phyloP scores from a whole-genome alignment of 2,888 invertebrate genomes.

The Andrena chrysosceles region DNA sequence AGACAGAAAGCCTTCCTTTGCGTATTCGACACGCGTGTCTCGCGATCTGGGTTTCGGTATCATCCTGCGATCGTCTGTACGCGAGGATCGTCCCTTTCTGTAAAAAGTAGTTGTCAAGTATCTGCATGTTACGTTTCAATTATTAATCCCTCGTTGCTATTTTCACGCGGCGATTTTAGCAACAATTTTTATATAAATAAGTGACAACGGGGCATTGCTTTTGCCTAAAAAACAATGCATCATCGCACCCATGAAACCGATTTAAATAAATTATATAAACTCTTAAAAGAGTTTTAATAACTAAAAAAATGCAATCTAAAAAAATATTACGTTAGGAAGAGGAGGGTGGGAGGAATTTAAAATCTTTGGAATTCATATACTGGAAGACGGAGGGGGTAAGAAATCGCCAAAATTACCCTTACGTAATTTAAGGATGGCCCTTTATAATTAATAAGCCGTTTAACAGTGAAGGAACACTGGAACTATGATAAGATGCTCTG shows the following conservation, averaged over 20 bases:
- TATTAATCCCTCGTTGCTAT: background rate
- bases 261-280: no score
- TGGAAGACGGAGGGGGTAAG: no score
- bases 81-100: background rate
- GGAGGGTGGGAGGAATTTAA: no score
- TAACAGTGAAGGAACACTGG: conserved; percentile 21
- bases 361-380: no score
- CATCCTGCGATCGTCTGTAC: background rate
- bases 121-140: background rate
- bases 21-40: background rate
- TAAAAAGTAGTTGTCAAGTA: background rate
- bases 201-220: background rate
- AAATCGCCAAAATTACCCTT: no score
- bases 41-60: background rate
- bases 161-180: no score
- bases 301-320: no score
- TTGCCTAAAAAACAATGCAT: no score
- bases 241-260: no score
- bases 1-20: background rate
- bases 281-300: no score
- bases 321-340: no score
- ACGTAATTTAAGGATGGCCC: no score
- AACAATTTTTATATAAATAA: background rate
- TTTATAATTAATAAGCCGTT: conserved; percentile 37
- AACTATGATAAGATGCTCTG: conserved; percentile 10